These are phyloP conservation scores for Mallotus villosus DNA, from an alignment of 2,797 vertebrate genomes.

Conservation along the genomic window DNA sequence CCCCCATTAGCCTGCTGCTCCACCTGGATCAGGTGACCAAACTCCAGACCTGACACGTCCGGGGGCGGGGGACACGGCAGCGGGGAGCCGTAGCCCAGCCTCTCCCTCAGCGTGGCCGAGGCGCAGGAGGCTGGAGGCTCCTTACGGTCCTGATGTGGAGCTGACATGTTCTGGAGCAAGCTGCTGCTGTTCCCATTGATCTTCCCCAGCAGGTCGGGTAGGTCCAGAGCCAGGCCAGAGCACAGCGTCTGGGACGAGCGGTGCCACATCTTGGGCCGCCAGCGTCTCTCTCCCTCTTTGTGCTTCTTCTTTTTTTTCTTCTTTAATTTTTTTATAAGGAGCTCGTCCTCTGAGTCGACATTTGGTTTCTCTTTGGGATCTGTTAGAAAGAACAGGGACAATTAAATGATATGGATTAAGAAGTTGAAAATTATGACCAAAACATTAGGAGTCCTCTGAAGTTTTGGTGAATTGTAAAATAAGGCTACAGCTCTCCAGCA, in stretches of 20 bases:
- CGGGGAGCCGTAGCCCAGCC: conserved; percentile 61
- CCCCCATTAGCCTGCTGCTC: conserved; percentile 99
- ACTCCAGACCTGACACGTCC: conserved; percentile 85
- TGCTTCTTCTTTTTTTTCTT: conserved; percentile 99
- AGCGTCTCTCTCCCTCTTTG: conserved; percentile 86
- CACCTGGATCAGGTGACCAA: conserved; percentile 88
- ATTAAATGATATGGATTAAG: neutral
- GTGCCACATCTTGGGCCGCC: conserved; percentile 91
- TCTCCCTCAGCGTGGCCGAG: conserved; percentile 54
- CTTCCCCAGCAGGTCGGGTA: conserved; percentile 63
- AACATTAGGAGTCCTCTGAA: neutral
- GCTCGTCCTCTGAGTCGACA: conserved; percentile 83
- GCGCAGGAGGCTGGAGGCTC: conserved; percentile 44
- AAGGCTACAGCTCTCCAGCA: neutral
- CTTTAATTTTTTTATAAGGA: conserved; percentile 96
- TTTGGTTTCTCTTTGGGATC: conserved; percentile 88
- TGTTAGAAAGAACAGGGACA: conserved; percentile 44
- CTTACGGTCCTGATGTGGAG: conserved; percentile 68
- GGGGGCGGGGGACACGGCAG: conserved; percentile 58
- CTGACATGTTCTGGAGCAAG: conserved; percentile 66
- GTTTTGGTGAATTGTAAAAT: neutral
- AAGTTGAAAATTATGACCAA: neutral
- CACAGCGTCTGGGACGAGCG: conserved; percentile 94
- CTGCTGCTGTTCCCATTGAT: conserved; percentile 64
- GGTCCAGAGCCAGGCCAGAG: conserved; percentile 78